Percentiles rank a stretch among this genome's conserved stretches.
phyloP scores from a whole-genome alignment of 2,888 invertebrate species.

The Euplagia quadripunctaria region DNA sequence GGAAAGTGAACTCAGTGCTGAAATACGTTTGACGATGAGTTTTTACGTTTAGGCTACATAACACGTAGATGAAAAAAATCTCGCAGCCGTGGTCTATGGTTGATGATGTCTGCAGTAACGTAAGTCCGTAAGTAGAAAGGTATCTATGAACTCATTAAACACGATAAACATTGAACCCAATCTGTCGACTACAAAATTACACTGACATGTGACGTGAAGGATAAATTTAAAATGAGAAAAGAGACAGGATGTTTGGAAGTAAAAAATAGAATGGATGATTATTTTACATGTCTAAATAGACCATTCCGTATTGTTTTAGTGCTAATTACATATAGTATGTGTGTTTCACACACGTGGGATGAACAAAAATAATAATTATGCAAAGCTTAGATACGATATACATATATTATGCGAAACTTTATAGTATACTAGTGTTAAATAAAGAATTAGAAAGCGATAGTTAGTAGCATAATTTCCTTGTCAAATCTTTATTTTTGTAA shows the following conservation, averaged over 20 bases:
- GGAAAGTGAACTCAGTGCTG: background rate
- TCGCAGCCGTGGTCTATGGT: background rate
- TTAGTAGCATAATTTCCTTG: background rate
- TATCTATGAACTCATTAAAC: constrained; percentile 14
- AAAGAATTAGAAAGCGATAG: too few relatives aligned
- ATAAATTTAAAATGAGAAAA: constrained; percentile 64
- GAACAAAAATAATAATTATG: background rate
- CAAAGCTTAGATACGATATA: background rate
- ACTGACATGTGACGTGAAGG: constrained; percentile 57
- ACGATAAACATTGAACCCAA: constrained; percentile 27
- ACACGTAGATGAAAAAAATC: background rate
- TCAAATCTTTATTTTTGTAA: background rate
- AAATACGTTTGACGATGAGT: background rate
- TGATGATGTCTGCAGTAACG: background rate
- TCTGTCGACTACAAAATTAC: constrained; percentile 36
- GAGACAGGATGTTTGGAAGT: constrained; percentile 64
- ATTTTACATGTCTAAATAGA: constrained; percentile 16
- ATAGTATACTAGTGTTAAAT: background rate
- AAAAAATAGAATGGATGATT: constrained; percentile 53
- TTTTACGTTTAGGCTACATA: background rate
- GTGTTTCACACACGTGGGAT: background rate
- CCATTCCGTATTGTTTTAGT: constrained; percentile 31
- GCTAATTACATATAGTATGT: background rate
- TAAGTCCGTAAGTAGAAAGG: constrained; percentile 1
- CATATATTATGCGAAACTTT: background rate